Conservation (phyloP, 2,888 invertebrate species). For the Mythimna impura region DNA sequence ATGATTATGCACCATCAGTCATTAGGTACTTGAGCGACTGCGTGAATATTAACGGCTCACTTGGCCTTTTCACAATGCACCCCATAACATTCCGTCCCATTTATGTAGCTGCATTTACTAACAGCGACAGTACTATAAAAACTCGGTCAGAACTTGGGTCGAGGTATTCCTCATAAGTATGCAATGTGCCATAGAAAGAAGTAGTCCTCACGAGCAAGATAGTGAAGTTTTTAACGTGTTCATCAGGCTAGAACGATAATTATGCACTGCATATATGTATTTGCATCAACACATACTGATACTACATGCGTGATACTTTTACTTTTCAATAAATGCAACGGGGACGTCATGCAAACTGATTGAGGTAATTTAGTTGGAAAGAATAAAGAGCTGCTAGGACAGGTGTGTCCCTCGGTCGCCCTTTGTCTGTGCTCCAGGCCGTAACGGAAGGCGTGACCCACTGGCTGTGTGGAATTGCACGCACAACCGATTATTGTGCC, state of each 20-base stretch:
- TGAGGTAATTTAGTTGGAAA: slow-evolving; percentile 40
- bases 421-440: slow-evolving; percentile 64
- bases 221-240: slow-evolving; percentile 59
- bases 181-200: slow-evolving; percentile 59
- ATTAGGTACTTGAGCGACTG: slow-evolving; percentile 20
- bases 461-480: slow-evolving; percentile 66
- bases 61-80: slow-evolving; percentile 80
- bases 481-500: slow-evolving; percentile 63
- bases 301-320: slow-evolving; percentile 62
- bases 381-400: slow-evolving; percentile 65
- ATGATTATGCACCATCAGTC: slow-evolving; percentile 18
- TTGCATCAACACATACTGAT: slow-evolving; percentile 45
- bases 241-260: slow-evolving; percentile 67
- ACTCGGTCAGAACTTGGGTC: slow-evolving; percentile 59
- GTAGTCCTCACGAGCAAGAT: slow-evolving; percentile 57
- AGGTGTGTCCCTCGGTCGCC: slow-evolving; percentile 71
- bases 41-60: slow-evolving; percentile 62
- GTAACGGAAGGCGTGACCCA: slow-evolving; percentile 71
- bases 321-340: slow-evolving; percentile 62
- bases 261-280: slow-evolving; percentile 50
- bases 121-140: slow-evolving; percentile 52
- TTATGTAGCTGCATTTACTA: slow-evolving; percentile 46
- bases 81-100: slow-evolving; percentile 61
- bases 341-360: slow-evolving; percentile 32
- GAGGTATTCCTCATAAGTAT: slow-evolving; percentile 64